Evolutionary conservation across 2,113 vertebrate species (phyloP), one percentile per base, ranked within the genome.

Genomic region (Origma solitaria): DNA sequence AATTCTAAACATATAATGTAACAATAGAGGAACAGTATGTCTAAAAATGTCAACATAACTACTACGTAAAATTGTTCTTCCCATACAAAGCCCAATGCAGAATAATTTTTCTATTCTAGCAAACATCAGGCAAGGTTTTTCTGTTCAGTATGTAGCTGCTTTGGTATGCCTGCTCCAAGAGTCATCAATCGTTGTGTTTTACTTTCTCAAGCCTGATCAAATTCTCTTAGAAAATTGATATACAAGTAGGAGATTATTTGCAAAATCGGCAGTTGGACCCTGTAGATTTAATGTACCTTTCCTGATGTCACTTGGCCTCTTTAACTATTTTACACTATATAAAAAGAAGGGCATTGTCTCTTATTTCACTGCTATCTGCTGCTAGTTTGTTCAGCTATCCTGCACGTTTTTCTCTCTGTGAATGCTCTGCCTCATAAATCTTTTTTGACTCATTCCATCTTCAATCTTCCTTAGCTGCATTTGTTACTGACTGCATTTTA

Each of bases 381-480:
- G 33, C 49, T 80, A 51, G 8, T 95, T 93, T 66, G 60, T 72
- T 65, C 75, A 91, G 42, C 27, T 84, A 79, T 12, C 11, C 49
- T 56, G 57, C 7, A 45, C 9, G 37, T 85, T 66, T 60, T 90
- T 82, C 27, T 92, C 69, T 64, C 51, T 72, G n/a, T 76, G 53
- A 94, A 69, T 79, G 25, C 31, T 69, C 44, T 93, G 42, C 18
- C 30, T 89, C 72, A 78, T 92, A 91, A 94, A 88, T 94, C 64
- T 78, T 92, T 90, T 91, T 89, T 90, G 69, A 93, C 71, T 85
- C 65, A 65, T 91, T 91, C 92, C 38, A 65, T 92, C 92, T 90
- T 92, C 70, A 89, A 37, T 71, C 77, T 82, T 96, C 64, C 70
- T 94, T 85, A 81, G 84, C 60, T 69, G 66, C 66, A 83, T 90